A percentile compares a stretch with the other conserved stretches of the same genome.
phyloP scores from a whole-genome alignment of 37 sponge, comb jelly and placozoan species.

The Dysidea cf. avara region DNA sequence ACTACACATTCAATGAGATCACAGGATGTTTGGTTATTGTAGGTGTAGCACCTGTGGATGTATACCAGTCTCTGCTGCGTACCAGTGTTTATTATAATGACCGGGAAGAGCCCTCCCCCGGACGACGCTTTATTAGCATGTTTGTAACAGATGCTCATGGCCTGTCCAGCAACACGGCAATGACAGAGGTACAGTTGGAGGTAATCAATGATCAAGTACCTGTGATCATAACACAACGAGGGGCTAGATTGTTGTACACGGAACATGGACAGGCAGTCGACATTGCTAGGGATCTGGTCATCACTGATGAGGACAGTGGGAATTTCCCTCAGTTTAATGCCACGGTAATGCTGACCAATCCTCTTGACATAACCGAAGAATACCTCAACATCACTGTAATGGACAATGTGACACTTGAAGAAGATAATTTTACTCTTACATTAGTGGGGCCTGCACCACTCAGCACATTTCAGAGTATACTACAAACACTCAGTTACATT shows the following conservation, averaged over 20 bases:
- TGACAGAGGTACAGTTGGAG: slow-evolving; percentile 39
- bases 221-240: slow-evolving; percentile 37
- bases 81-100: slow-evolving; percentile 67
- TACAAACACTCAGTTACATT: slow-evolving; percentile 64
- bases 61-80: slow-evolving; percentile 52
- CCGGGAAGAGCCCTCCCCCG: slow-evolving; percentile 66
- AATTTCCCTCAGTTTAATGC: slow-evolving; percentile 18
- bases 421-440: slow-evolving; percentile 24
- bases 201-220: slow-evolving; percentile 72
- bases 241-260: slow-evolving; percentile 46
- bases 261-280: slow-evolving; percentile 48
- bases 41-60: slow-evolving; percentile 53
- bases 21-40: slow-evolving; percentile 47
- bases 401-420: slow-evolving; percentile 30
- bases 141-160: slow-evolving; percentile 70
- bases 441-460: slow-evolving; percentile 75
- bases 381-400: slow-evolving; percentile 24
- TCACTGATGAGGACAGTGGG: slow-evolving; percentile 79
- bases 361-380: slow-evolving; percentile 35
- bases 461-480: slow-evolving; percentile 57
- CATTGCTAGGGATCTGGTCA: slow-evolving; percentile 30
- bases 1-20: slow-evolving; percentile 12
- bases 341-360: slow-evolving; percentile 58
- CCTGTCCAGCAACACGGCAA: slow-evolving; percentile 50
- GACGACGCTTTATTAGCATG: slow-evolving; percentile 34